phyloP scores from a whole-genome alignment of 2,888 invertebrate genomes.

The Parnassius glacialis region DNA sequence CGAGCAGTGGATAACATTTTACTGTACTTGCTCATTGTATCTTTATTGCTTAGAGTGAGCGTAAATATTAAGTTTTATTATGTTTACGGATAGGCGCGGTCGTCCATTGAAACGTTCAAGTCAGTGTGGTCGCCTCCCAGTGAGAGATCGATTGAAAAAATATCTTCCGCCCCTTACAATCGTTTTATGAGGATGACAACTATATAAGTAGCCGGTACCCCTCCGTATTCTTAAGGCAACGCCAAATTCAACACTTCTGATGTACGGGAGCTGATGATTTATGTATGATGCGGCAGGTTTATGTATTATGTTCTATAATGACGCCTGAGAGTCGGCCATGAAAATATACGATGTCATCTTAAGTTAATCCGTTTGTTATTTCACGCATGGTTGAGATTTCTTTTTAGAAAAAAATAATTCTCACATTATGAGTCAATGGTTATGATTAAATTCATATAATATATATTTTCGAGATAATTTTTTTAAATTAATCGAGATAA shows the following conservation, averaged over 20 bases:
- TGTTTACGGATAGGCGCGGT: slow-evolving; percentile 71
- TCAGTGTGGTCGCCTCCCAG: slow-evolving; percentile 75
- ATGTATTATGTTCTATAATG: slow-evolving; percentile 40
- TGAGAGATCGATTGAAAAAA: slow-evolving; percentile 57
- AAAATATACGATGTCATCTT: slow-evolving; percentile 70
- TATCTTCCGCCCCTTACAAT: slow-evolving; percentile 55
- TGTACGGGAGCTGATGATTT: slow-evolving; percentile 62
- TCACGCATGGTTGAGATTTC: slow-evolving; percentile 54
- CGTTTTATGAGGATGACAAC: slow-evolving; percentile 68
- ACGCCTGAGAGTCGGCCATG: slow-evolving; percentile 37
- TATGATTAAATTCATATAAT: no score
- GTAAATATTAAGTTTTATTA: slow-evolving; percentile 78
- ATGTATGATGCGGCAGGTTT: slow-evolving; percentile 66
- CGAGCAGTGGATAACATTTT: slow-evolving; percentile 50
- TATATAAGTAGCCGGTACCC: slow-evolving; percentile 56
- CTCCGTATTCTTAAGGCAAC: slow-evolving; percentile 40
- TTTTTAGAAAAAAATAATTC: background rate
- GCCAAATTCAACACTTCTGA: slow-evolving; percentile 71
- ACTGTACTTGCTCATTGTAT: slow-evolving; percentile 70
- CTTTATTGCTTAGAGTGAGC: slow-evolving; percentile 69
- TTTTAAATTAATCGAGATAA: no score
- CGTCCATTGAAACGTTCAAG: slow-evolving; percentile 45
- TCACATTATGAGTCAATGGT: no score
- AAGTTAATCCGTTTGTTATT: slow-evolving; percentile 66
- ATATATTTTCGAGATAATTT: no score